Percentiles rank a stretch among this genome's conserved stretches.
Conservation (phyloP, 2,113 vertebrate genomes). For the Hyla sarda region DNA sequence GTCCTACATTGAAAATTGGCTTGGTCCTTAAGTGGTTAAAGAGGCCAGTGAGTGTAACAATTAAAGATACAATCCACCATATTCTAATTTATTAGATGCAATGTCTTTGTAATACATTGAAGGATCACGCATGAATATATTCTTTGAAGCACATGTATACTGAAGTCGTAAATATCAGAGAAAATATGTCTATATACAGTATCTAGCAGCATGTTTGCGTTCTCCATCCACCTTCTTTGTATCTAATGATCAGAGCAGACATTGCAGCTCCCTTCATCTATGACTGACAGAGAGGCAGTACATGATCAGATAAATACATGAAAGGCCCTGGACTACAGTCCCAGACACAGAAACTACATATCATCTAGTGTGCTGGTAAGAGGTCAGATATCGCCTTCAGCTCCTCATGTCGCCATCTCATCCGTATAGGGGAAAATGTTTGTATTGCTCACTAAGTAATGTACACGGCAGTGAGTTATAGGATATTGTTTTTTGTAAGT, state of each 20-base stretch:
- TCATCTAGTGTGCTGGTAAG: background rate
- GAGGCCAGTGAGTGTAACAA: no score
- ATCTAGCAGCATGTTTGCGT: background rate
- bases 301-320: conserved; percentile 33
- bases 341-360: conserved; percentile 24
- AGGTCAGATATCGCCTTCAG: conserved; percentile 50
- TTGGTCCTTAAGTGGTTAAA: no score
- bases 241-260: conserved; percentile 6
- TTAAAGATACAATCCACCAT: background rate
- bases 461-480: background rate
- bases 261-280: conserved; percentile 18
- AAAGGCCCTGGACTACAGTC: background rate
- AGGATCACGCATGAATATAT: background rate
- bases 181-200: background rate
- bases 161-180: background rate
- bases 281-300: conserved; percentile 18
- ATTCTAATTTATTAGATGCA: background rate
- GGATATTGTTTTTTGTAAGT: conserved; percentile 7
- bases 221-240: background rate
- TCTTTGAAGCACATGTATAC: background rate
- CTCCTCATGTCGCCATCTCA: background rate
- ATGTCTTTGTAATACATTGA: background rate
- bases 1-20: no score
- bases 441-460: conserved; percentile 15
- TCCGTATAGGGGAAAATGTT: conserved; percentile 9